Percentiles rank a stretch among this genome's conserved stretches.
phyloP scores from a whole-genome alignment of 2,888 invertebrate species.

The Deilephila porcellus region DNA sequence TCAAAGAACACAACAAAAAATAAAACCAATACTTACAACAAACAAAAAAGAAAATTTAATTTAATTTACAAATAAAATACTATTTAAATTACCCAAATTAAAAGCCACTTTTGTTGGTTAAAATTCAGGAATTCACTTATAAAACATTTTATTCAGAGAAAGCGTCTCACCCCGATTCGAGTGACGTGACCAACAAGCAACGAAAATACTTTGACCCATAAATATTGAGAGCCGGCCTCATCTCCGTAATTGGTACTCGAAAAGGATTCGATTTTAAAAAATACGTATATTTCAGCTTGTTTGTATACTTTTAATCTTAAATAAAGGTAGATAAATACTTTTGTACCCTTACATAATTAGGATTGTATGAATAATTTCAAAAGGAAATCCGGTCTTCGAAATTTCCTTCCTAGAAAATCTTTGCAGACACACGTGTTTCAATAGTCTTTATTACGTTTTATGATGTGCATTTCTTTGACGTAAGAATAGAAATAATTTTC shows the following conservation, averaged over 20 bases:
- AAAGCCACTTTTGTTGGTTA: not conserved
- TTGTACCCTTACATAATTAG: too few species aligned
- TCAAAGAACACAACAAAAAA: not conserved
- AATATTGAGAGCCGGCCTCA: conserved; percentile 17
- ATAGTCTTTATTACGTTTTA: too few species aligned
- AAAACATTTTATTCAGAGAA: conserved; percentile 16
- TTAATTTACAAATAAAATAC: not conserved
- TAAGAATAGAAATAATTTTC: too few species aligned
- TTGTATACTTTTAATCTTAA: not conserved
- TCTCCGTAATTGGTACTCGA: conserved; percentile 24
- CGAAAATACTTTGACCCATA: conserved; percentile 26
- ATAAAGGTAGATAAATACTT: too few species aligned
- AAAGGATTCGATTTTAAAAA: conserved; percentile 5
- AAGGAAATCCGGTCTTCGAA: too few species aligned
- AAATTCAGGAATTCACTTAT: not conserved
- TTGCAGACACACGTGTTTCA: too few species aligned
- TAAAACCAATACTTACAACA: not conserved
- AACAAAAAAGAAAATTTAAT: not conserved
- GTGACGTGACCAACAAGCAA: conserved; percentile 24
- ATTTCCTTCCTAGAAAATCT: too few species aligned
- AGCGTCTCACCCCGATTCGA: conserved; percentile 8
- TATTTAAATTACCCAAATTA: not conserved
- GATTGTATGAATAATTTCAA: too few species aligned
- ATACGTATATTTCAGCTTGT: not conserved
- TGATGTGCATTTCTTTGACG: too few species aligned